Evolutionary conservation across 2,888 invertebrate species (phyloP).

Genomic region (Crioceris asparagi): DNA sequence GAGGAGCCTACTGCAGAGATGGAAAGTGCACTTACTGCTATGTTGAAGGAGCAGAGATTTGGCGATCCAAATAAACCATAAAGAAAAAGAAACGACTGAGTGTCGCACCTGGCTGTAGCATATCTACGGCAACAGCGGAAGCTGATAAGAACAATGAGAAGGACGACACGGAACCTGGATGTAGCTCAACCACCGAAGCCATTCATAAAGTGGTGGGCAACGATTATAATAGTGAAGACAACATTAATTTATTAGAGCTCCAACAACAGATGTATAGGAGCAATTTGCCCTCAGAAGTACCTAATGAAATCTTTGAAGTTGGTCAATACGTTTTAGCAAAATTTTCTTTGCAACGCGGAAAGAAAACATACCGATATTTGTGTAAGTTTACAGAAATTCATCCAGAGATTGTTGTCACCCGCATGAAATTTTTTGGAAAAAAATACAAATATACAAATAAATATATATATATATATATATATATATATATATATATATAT

Average conservation of each 20-base stretch:
- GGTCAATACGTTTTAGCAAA: conserved; percentile 9
- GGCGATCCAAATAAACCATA: conserved; percentile 5
- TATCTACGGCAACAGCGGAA: conserved; percentile 9
- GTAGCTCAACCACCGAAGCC: conserved; percentile 9
- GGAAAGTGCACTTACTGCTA: conserved; percentile 9
- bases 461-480: too few relatives aligned
- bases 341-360: conserved; percentile 7
- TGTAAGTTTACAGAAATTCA: conserved; percentile 7
- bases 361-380: conserved; percentile 8
- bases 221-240: conserved; percentile 9
- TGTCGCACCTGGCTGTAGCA: conserved; percentile 9
- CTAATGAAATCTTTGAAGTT: conserved; percentile 8
- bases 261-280: conserved; percentile 9
- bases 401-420: too few relatives aligned
- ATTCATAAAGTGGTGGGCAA: conserved; percentile 8
- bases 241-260: conserved; percentile 8
- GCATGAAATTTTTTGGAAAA: too few relatives aligned
- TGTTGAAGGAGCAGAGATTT: conserved; percentile 13
- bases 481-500: too few relatives aligned
- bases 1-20: conserved; percentile 8
- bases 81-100: conserved; percentile 8
- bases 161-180: conserved; percentile 8
- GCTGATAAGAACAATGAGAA: conserved; percentile 7
- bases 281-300: conserved; percentile 9
- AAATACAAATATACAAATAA: too few relatives aligned